Base-by-base conservation (phyloP, 2,888 invertebrate species). In the Eristalis arbustorum region DNA sequence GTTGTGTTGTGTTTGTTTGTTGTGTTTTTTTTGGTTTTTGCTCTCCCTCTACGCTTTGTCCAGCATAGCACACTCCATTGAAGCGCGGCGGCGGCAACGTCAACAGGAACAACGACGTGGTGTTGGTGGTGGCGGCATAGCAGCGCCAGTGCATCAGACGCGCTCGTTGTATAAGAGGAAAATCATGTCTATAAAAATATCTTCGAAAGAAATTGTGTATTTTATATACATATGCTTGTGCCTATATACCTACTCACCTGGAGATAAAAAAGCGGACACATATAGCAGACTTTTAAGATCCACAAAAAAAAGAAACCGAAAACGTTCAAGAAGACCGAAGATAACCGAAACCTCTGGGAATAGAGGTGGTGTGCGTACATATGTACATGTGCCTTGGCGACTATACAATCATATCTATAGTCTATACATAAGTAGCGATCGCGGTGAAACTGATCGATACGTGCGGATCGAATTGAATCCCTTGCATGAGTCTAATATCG, bases 181-280 rank as follows among this genome's bases (percentile, higher is more conserved):
- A 87, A 87, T 87, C 87, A 87, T 87, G 87, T 83, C 87, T 87
- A 87, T 87, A 87, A 87, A 87, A 87, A 87, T 87, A 87, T 87
- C 87, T 87, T 87, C 75, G 66, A 72, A 87, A 87, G 87, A 87
- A 87, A 87, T 87, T 87, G 78, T 87, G 78, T 82, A 77, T 75
- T 84, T 84, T 81, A 69, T 74, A 59, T 57, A 22, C 22, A 8
- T 57, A 23, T 13, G 3, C 13, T 18, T 25, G 14, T 25, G 10
- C 11, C n/a, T n/a, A 22, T 59, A 59, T 37, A 64, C 3, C 2
- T 64, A 18, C 63, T 31, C 13, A 64, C 14, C 59, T 59, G 59
- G 14, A 59, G 59, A 59, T 23, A 59, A 23, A 23, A 59, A 59
- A 64, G 57, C 22, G 14, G 62, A 22, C 37, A 69, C 69, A 73